Evolutionary conservation across 2,888 invertebrate genomes (phyloP).

Genomic region (Diplolepis rosae): DNA sequence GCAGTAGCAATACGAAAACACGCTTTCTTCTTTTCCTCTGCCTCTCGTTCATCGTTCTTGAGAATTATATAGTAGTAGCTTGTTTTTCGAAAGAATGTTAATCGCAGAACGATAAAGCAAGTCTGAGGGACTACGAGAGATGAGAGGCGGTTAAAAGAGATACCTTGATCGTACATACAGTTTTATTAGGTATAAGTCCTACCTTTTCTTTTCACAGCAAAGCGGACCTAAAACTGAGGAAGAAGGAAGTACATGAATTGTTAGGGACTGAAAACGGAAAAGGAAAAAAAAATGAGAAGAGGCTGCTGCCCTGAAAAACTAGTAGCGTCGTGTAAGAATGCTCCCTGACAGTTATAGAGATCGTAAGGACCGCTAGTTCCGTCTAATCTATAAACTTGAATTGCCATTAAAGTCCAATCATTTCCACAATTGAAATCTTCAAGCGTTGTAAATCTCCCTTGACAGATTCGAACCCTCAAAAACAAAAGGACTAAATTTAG

Average conservation of each 20-base stretch:
- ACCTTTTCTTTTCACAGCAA: conserved; percentile 1
- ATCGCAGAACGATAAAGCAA: conserved; percentile 14
- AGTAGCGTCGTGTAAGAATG: conserved; percentile 63
- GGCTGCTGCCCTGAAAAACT: conserved; percentile 60
- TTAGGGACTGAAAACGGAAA: conserved; percentile 3
- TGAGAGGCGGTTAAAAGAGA: too few species aligned
- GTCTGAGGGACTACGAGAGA: neutral
- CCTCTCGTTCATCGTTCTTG: neutral
- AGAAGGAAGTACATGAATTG: conserved; percentile 11
- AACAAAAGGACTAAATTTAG: too few species aligned
- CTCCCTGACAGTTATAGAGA: conserved; percentile 48
- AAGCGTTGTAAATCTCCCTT: too few species aligned
- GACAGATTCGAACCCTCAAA: too few species aligned
- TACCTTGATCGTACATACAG: too few species aligned
- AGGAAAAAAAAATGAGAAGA: conserved; percentile 33
- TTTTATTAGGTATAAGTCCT: conserved; percentile 7
- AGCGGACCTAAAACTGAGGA: neutral
- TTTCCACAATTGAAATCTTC: too few species aligned
- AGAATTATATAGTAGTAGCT: conserved; percentile 8
- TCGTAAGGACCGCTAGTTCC: neutral
- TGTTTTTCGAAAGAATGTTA: conserved; percentile 27
- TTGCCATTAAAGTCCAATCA: too few species aligned
- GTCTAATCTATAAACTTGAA: too few species aligned
- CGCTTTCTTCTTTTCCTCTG: conserved; percentile 7
- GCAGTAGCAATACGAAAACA: conserved; percentile 4